Evolutionary conservation across 2,888 invertebrate genomes (phyloP).

Genomic region (Asteroscopus sphinx): DNA sequence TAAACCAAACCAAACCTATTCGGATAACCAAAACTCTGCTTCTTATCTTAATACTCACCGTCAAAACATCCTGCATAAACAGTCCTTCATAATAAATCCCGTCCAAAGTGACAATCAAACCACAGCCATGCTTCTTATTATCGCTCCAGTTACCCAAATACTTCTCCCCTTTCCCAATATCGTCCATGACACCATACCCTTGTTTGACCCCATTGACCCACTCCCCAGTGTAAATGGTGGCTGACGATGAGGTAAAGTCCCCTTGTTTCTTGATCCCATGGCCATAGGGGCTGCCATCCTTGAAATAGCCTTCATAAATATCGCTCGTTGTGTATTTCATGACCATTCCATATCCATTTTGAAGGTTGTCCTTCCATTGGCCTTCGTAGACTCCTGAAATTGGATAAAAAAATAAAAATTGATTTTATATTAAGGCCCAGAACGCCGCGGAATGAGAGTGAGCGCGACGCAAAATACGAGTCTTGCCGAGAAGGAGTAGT

Average conservation of each 20-base stretch:
- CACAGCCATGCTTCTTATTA: conserved; percentile 95
- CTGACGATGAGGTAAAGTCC: conserved; percentile 93
- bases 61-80: conserved; percentile 94
- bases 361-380: conserved; percentile 94
- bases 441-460: too few relatives aligned
- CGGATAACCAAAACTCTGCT: too few relatives aligned
- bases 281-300: conserved; percentile 95
- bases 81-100: conserved; percentile 97
- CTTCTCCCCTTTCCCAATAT: conserved; percentile 95
- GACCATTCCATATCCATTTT: conserved; percentile 94
- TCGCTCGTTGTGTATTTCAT: conserved; percentile 94
- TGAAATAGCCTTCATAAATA: conserved; percentile 96
- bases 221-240: conserved; percentile 96
- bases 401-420: too few relatives aligned
- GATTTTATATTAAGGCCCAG: too few relatives aligned
- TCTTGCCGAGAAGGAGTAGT: too few relatives aligned
- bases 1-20: too few relatives aligned
- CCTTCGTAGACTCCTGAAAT: conserved; percentile 93
- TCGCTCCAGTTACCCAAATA: conserved; percentile 97
- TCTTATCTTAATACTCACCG: conserved; percentile 84
- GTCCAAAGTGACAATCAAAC: conserved; percentile 96
- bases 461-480: too few relatives aligned
- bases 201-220: conserved; percentile 94
- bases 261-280: conserved; percentile 96
- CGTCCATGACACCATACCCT: conserved; percentile 97